Conservation (phyloP, 2,888 invertebrate species). For the Macaria notata region DNA sequence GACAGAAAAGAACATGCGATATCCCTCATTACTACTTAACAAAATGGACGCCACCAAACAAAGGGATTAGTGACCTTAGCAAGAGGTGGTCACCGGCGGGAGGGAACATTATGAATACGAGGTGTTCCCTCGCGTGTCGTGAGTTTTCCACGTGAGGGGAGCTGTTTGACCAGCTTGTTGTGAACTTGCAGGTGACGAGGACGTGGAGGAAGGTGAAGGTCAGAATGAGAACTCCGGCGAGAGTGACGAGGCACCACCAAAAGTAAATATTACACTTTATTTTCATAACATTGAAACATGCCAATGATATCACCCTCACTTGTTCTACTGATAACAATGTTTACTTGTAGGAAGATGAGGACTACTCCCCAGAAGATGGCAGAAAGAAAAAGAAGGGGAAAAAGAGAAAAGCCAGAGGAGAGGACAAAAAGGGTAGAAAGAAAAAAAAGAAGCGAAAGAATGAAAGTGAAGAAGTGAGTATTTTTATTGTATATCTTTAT, state of each 20-base stretch:
- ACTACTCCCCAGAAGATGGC: slow-evolving; percentile 92
- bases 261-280: slow-evolving; percentile 60
- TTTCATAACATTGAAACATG: slow-evolving; percentile 9
- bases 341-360: slow-evolving; percentile 88
- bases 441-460: slow-evolving; percentile 97
- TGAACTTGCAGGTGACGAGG: slow-evolving; percentile 84
- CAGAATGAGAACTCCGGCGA: slow-evolving; percentile 88
- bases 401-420: slow-evolving; percentile 94
- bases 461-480: slow-evolving; percentile 89
- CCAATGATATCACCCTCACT: slow-evolving; percentile 9
- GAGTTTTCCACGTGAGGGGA: slow-evolving; percentile 50
- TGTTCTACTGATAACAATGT: slow-evolving; percentile 19
- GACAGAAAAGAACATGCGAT: slow-evolving; percentile 85
- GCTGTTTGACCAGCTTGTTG: slow-evolving; percentile 72
- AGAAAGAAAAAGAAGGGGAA: slow-evolving; percentile 96
- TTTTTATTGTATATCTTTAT: not conserved
- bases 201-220: slow-evolving; percentile 86
- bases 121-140: slow-evolving; percentile 48
- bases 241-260: slow-evolving; percentile 86
- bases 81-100: slow-evolving; percentile 68
- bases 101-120: slow-evolving; percentile 47
- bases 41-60: slow-evolving; percentile 90
- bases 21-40: slow-evolving; percentile 87
- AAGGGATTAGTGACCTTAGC: slow-evolving; percentile 86
- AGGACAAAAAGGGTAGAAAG: slow-evolving; percentile 95